Conservation (phyloP, 2,113 vertebrate species). For the Pogonocichla stellata region DNA sequence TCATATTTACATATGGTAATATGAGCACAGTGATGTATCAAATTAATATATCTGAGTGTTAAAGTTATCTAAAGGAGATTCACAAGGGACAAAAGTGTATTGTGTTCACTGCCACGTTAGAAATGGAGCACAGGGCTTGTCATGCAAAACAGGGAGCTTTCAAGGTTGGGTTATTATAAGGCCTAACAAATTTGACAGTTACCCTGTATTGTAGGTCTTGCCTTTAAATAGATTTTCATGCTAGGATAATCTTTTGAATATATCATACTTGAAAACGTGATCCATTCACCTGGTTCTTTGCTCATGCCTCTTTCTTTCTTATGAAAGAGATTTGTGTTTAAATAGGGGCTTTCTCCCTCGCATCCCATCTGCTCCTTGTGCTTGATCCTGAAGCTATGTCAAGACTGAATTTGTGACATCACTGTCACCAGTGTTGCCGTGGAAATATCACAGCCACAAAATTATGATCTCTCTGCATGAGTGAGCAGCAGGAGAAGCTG, state of each 20-base stretch:
- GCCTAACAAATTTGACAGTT: conserved; percentile 62
- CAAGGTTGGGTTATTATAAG: conserved; percentile 51
- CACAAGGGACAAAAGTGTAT: background rate
- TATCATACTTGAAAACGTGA: conserved; percentile 60
- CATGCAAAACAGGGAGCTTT: conserved; percentile 57
- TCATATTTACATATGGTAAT: conserved; percentile 14
- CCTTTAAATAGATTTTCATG: conserved; percentile 70
- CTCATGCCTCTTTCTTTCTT: conserved; percentile 58
- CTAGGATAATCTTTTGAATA: conserved; percentile 69
- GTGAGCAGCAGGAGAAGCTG: conserved; percentile 33
- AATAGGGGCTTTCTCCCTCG: conserved; percentile 62
- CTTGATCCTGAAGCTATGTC: conserved; percentile 61
- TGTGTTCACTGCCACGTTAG: conserved; percentile 16
- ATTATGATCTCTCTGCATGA: conserved; percentile 45
- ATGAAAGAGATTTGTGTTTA: conserved; percentile 71
- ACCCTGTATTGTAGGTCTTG: conserved; percentile 55
- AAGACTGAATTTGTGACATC: conserved; percentile 60
- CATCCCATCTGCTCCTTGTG: conserved; percentile 67
- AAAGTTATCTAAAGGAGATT: conserved; percentile 51
- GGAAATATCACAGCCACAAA: conserved; percentile 57
- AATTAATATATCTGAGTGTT: conserved; percentile 30
- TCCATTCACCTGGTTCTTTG: conserved; percentile 65
- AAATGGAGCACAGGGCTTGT: conserved; percentile 28
- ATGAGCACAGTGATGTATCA: background rate
- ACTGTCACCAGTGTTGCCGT: conserved; percentile 57